Evolutionary conservation across 2,797 vertebrate genomes (phyloP).

Genomic region (Geotrypetes seraphini): DNA sequence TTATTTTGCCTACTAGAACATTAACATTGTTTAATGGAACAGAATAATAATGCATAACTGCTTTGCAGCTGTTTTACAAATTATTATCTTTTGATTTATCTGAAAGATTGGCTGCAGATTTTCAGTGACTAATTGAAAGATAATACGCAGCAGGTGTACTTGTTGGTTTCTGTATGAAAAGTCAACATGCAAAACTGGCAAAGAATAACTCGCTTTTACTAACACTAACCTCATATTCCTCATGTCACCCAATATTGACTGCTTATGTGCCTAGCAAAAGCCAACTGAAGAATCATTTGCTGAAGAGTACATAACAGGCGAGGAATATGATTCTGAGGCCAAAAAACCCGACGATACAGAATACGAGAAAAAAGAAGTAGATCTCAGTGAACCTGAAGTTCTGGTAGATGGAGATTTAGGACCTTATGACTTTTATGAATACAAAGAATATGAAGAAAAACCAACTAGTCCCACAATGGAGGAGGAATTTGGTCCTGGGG

Average conservation of each 20-base stretch:
- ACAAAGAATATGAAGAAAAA: slow-evolving; percentile 69
- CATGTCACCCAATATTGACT: slow-evolving; percentile 52
- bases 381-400: slow-evolving; percentile 60
- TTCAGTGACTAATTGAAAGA: slow-evolving; percentile 44
- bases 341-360: slow-evolving; percentile 64
- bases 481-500: slow-evolving; percentile 87
- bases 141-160: slow-evolving; percentile 23
- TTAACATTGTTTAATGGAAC: too few species aligned
- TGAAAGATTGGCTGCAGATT: slow-evolving; percentile 24
- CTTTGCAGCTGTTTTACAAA: slow-evolving; percentile 27
- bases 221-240: slow-evolving; percentile 68
- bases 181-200: slow-evolving; percentile 42
- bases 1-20: too few species aligned
- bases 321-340: slow-evolving; percentile 70
- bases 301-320: slow-evolving; percentile 73
- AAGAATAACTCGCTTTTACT: slow-evolving; percentile 69
- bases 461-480: slow-evolving; percentile 60
- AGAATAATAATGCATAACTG: slow-evolving; percentile 33
- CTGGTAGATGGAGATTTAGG: slow-evolving; percentile 77
- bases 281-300: slow-evolving; percentile 79
- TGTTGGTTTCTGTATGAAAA: slow-evolving; percentile 36
- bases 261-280: slow-evolving; percentile 67
- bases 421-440: slow-evolving; percentile 88
- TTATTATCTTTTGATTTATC: slow-evolving; percentile 45
- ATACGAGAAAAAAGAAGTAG: slow-evolving; percentile 67